phyloP scores from a whole-genome alignment of 1,140 invertebrate genomes.

The Hormaphis cornu region DNA sequence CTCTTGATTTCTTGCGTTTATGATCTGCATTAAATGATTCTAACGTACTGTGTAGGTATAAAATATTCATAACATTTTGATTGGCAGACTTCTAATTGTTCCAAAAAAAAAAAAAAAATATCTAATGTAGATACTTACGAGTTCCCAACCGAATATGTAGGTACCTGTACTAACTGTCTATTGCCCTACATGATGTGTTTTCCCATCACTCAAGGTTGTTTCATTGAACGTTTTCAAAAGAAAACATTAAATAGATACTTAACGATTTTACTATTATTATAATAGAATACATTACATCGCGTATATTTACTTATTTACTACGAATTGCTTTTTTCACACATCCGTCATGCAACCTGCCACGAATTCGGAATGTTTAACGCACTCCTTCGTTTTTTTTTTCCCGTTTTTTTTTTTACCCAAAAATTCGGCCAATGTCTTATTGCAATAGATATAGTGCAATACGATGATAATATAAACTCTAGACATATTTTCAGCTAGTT shows the following conservation, averaged over 20 bases:
- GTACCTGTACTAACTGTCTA: not conserved
- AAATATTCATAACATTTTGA: too few species aligned
- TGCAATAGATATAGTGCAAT: not conserved
- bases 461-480: too few species aligned
- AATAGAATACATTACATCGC: not conserved
- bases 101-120: too few species aligned
- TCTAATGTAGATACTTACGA: too few species aligned
- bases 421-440: constrained; percentile 28
- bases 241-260: too few species aligned
- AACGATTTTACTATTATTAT: not conserved
- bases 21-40: too few species aligned
- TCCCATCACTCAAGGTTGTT: constrained; percentile 11
- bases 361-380: not conserved
- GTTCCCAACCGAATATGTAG: not conserved
- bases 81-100: too few species aligned
- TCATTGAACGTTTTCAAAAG: not conserved
- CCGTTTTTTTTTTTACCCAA: not conserved
- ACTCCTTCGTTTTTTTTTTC: not conserved
- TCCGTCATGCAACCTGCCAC: constrained; percentile 3
- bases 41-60: too few species aligned
- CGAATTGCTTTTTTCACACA: constrained; percentile 11
- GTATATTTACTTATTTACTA: too few species aligned
- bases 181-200: not conserved
- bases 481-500: not conserved
- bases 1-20: too few species aligned